Conservation (phyloP, 1,140 invertebrate species). For the Scylla paramamosain region DNA sequence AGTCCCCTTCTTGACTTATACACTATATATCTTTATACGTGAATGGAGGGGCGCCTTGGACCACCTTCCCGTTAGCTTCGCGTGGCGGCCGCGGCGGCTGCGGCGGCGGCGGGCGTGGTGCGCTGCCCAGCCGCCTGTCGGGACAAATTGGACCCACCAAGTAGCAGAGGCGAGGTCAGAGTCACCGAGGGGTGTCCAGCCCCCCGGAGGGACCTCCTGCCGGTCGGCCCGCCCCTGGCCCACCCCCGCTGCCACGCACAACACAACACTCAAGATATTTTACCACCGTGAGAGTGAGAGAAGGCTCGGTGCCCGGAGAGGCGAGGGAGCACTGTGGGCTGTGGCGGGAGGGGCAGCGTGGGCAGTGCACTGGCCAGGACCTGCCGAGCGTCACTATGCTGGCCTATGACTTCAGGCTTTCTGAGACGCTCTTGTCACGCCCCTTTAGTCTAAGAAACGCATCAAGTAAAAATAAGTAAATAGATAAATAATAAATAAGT, state of each 20-base stretch:
- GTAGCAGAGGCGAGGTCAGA: conserved; percentile 63
- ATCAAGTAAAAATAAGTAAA: no score
- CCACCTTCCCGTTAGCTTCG: not conserved
- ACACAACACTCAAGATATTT: conserved; percentile 61
- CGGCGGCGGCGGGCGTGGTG: not conserved
- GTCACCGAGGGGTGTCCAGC: conserved; percentile 45
- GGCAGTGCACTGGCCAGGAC: no score
- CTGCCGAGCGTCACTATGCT: no score
- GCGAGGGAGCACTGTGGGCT: not conserved
- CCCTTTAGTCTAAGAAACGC: no score
- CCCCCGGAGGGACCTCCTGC: conserved; percentile 38
- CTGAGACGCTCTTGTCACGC: no score
- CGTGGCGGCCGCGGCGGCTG: not conserved
- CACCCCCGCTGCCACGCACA: conserved; percentile 47
- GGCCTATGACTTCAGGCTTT: no score
- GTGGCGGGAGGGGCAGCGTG: no score
- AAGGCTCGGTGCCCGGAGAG: not conserved
- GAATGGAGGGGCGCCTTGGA: not conserved
- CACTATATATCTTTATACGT: not conserved
- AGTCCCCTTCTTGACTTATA: no score
- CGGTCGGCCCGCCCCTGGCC: conserved; percentile 27
- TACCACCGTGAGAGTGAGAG: conserved; percentile 48
- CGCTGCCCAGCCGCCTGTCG: conserved; percentile 13
- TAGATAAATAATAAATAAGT: no score
- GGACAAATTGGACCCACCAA: conserved; percentile 72